These are phyloP conservation scores for Vandiemenella viatica DNA, from an alignment of 2,888 invertebrate species.

Conservation along the genomic window DNA sequence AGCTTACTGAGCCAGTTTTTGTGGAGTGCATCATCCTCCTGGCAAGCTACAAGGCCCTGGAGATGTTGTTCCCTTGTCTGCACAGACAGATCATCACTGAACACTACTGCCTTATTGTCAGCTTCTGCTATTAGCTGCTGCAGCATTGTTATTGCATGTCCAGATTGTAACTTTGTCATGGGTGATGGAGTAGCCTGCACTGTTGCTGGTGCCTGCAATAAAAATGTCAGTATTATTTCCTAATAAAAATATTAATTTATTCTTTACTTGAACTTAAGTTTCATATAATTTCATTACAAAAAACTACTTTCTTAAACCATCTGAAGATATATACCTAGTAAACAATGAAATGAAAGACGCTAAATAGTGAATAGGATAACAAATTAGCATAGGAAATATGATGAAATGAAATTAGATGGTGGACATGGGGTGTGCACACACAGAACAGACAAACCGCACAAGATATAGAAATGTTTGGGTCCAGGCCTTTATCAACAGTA, in stretches of 20 bases:
- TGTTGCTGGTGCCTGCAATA: background rate
- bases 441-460: no score
- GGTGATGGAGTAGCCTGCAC: slow-evolving; percentile 43
- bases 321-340: no score
- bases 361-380: no score
- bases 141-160: slow-evolving; percentile 66
- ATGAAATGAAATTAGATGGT: no score
- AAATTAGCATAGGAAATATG: no score
- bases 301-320: no score
- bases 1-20: slow-evolving; percentile 84
- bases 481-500: no score
- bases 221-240: no score
- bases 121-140: slow-evolving; percentile 86
- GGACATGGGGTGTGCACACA: no score
- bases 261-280: background rate
- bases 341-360: no score
- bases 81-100: slow-evolving; percentile 82
- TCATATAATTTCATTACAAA: background rate
- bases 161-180: slow-evolving; percentile 46
- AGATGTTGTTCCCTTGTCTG: slow-evolving; percentile 59
- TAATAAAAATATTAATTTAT: no score
- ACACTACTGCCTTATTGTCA: slow-evolving; percentile 86
- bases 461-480: no score
- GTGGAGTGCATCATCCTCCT: slow-evolving; percentile 78
- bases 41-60: slow-evolving; percentile 74